Conservation (phyloP, 2,113 vertebrate genomes). For the Ictidomys tridecemlineatus region DNA sequence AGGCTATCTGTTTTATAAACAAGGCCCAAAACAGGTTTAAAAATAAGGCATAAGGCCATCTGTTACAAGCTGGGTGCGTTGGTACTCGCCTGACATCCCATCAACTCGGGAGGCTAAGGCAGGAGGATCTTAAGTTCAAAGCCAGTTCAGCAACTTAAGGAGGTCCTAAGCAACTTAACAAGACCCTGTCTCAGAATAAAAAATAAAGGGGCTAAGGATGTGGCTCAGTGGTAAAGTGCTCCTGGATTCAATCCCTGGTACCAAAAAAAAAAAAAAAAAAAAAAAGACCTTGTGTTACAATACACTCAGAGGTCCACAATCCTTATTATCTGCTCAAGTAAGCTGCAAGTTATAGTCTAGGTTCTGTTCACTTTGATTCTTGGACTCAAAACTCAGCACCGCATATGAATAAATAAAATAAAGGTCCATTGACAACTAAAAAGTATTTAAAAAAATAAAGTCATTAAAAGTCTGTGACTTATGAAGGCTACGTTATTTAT, state of each 20-base stretch:
- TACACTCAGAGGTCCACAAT: background rate
- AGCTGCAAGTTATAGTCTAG: background rate
- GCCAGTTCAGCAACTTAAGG: background rate
- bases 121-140: background rate
- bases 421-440: too few species aligned
- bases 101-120: background rate
- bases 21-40: background rate
- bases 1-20: slow-evolving; percentile 5
- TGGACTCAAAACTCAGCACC: background rate
- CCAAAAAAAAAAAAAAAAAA: too few species aligned
- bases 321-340: background rate
- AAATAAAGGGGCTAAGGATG: background rate
- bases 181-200: background rate
- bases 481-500: too few species aligned
- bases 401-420: too few species aligned
- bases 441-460: too few species aligned
- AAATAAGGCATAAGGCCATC: slow-evolving; percentile 13
- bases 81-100: background rate
- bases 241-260: background rate
- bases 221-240: too few species aligned
- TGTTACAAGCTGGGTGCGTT: background rate
- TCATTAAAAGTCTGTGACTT: too few species aligned
- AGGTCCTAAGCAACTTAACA: background rate
- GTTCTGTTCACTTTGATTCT: slow-evolving; percentile 1
- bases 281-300: background rate